Conservation (phyloP, 2,888 invertebrate genomes). For the Amorpha juglandis region DNA sequence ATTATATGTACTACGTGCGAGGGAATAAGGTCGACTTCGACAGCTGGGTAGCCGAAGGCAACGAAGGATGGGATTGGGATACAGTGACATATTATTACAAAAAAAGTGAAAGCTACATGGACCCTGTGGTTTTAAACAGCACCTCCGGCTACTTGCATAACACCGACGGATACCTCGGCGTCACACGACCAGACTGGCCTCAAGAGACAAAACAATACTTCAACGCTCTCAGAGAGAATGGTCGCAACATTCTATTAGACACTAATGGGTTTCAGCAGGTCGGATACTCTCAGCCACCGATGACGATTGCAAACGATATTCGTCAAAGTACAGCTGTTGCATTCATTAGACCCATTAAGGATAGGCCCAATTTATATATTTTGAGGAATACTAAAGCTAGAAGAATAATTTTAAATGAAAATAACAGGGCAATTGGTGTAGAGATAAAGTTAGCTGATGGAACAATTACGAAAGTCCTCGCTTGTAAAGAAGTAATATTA, state of each 20-base stretch:
- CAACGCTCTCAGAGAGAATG: slow-evolving; percentile 47
- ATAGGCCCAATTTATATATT: slow-evolving; percentile 48
- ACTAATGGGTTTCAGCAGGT: slow-evolving; percentile 46
- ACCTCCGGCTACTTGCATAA: slow-evolving; percentile 58
- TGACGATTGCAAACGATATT: slow-evolving; percentile 40
- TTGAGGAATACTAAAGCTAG: slow-evolving; percentile 48
- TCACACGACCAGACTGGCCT: slow-evolving; percentile 51
- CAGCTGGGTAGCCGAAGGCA: slow-evolving; percentile 87
- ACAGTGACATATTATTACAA: slow-evolving; percentile 35
- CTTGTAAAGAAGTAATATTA: slow-evolving; percentile 53
- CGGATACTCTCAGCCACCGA: slow-evolving; percentile 44
- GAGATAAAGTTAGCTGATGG: slow-evolving; percentile 39
- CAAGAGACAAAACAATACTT: slow-evolving; percentile 56
- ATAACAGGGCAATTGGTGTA: slow-evolving; percentile 48
- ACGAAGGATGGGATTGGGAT: slow-evolving; percentile 61
- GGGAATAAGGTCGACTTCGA: slow-evolving; percentile 86
- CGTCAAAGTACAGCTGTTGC: slow-evolving; percentile 50
- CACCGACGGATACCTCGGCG: slow-evolving; percentile 47
- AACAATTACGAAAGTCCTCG: slow-evolving; percentile 35
- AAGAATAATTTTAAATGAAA: slow-evolving; percentile 45
- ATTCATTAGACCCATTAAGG: slow-evolving; percentile 45
- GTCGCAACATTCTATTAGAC: slow-evolving; percentile 46
- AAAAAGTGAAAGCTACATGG: slow-evolving; percentile 43
- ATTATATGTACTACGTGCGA: slow-evolving; percentile 86
- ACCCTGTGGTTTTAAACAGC: slow-evolving; percentile 37